Evolutionary conservation across 2,888 invertebrate species (phyloP).

Genomic region (Philaethria dido): DNA sequence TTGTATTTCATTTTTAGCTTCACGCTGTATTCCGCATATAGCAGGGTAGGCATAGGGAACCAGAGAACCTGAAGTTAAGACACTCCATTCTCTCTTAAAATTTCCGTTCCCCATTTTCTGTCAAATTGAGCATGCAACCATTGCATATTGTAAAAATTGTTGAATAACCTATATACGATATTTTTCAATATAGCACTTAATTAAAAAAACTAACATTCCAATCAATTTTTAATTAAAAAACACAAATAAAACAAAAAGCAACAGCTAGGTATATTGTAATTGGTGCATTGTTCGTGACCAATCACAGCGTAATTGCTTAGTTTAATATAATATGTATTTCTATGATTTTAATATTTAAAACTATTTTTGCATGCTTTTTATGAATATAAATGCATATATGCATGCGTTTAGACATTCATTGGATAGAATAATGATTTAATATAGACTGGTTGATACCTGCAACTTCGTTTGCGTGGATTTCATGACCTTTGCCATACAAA

Average conservation of each 20-base stretch:
- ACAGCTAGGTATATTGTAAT: not conserved
- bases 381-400: not conserved
- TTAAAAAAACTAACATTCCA: not conserved
- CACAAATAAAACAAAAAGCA: not conserved
- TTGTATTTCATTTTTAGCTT: too few relatives aligned
- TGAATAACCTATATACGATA: too few relatives aligned
- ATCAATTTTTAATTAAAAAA: not conserved
- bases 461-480: too few relatives aligned
- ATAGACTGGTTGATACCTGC: too few relatives aligned
- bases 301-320: not conserved
- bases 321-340: not conserved
- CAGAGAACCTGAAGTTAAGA: too few relatives aligned
- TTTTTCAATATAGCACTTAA: not conserved
- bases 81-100: too few relatives aligned
- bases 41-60: too few relatives aligned
- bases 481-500: too few relatives aligned
- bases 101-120: too few relatives aligned
- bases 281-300: not conserved
- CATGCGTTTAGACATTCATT: not conserved
- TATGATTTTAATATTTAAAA: not conserved
- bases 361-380: not conserved
- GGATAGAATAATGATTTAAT: not conserved
- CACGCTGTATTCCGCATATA: too few relatives aligned
- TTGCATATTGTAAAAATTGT: too few relatives aligned
- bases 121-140: too few relatives aligned